Base-by-base conservation (phyloP, 1,140 invertebrate genomes). In the Drosophila tropicalis region DNA sequence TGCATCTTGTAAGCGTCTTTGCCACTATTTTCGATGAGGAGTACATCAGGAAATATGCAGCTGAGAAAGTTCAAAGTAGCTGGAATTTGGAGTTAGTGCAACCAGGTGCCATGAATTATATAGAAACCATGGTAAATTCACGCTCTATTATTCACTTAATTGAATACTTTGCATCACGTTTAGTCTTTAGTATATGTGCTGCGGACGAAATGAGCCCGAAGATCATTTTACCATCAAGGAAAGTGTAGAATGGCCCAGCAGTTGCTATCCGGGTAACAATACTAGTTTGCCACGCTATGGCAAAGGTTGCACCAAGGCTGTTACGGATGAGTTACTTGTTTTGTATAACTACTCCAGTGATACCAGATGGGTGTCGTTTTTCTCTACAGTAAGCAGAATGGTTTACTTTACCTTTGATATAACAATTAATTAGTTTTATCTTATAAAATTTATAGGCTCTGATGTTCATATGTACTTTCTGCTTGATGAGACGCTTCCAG, bases 401-500 rank as follows among this genome's bases (percentile, higher is more conserved):
- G 6, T 9, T 47, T 9, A 10, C 1, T 44, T 5, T 15, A 6
- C 5, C 7, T 44, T 13, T 17, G 19, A 29, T 5, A 19, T 6
- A 9, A 41, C 9, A 17, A 2, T 0, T 29, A 6, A 44, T 7
- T 13, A 29, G 70, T 9, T 64, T 13, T 2, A 13, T 7, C 51
- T 25, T 51, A 34, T 39, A 6, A 36, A 56, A 41, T 0, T 71
- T 81, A 19, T 36, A 91, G 90, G 75, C 70, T 47, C 17, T 91
- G 5, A 67, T 86, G 81, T 65, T 79, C 29, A 67, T 91, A 29
- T 82, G 69, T 32, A 58, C 77, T 19, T 84, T 91, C 57, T 90
- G 81, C 54, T 70, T 91, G 60, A 80, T 85, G 1, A 64, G 69
- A 56, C 89, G 85, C 10, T 91, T 91, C 73, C 74, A 82, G 47